These are phyloP conservation scores for Athrips mouffetella DNA, from an alignment of 2,888 invertebrate genomes.

Conservation along the genomic window DNA sequence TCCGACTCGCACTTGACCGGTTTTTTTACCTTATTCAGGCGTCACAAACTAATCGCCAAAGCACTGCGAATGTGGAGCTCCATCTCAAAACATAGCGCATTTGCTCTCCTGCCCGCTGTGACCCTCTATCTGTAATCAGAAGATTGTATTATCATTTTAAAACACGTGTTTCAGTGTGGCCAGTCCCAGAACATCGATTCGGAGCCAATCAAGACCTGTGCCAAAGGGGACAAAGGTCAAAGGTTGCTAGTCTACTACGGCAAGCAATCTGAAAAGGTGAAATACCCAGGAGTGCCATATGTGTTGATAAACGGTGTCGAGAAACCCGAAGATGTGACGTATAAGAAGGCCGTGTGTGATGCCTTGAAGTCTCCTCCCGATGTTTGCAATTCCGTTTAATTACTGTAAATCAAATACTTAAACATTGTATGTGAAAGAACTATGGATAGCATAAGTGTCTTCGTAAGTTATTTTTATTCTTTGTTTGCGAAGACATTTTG, in stretches of 20 bases:
- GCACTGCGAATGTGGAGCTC: too few relatives aligned
- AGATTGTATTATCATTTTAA: too few relatives aligned
- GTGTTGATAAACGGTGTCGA: background rate
- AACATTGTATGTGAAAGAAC: background rate
- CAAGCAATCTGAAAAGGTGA: conserved; percentile 18
- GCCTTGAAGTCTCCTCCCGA: background rate
- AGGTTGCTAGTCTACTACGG: conserved; percentile 21
- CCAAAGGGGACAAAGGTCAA: conserved; percentile 32
- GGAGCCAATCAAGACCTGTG: conserved; percentile 31
- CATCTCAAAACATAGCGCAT: too few relatives aligned
- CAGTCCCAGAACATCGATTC: conserved; percentile 18
- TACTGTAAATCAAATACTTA: background rate
- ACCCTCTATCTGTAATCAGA: too few relatives aligned
- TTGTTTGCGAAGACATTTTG: too few relatives aligned
- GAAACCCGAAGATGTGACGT: background rate
- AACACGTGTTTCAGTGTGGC: conserved; percentile 30
- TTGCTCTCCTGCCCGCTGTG: too few relatives aligned
- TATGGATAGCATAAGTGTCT: background rate
- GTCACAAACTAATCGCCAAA: too few relatives aligned
- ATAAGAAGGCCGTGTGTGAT: background rate
- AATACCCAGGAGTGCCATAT: background rate
- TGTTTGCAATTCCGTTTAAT: too few relatives aligned
- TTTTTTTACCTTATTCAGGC: too few relatives aligned
- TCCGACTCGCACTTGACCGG: too few relatives aligned
- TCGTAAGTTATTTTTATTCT: too few relatives aligned